A percentile compares a stretch with the other conserved stretches of the same genome.
Evolutionary conservation across 2,888 invertebrate species (phyloP).

Genomic region (Dryobota labecula): DNA sequence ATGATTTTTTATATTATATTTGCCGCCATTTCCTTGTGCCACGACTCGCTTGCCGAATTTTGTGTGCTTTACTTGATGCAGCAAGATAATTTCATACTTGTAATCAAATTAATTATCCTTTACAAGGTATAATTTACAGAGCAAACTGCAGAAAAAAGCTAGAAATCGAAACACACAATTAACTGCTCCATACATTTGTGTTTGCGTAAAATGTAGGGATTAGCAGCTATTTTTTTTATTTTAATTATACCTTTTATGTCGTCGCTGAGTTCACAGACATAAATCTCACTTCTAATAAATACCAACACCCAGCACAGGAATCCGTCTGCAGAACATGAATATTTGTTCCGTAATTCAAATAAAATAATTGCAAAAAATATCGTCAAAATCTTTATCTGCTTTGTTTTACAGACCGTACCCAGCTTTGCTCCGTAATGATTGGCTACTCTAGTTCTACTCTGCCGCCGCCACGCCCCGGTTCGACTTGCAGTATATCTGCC

Average conservation of each 20-base stretch:
- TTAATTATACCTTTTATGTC: neutral
- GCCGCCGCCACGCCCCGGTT: too few species aligned
- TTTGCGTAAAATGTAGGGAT: neutral
- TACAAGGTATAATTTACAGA: neutral
- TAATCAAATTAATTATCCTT: neutral
- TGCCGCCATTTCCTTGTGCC: too few species aligned
- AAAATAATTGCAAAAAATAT: neutral
- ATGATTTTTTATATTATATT: too few species aligned
- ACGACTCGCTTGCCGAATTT: too few species aligned
- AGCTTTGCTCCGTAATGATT: conserved; percentile 40
- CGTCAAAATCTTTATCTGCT: neutral
- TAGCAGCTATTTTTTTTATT: too few species aligned
- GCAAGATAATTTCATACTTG: neutral
- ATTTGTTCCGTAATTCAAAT: neutral
- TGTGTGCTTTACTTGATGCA: too few species aligned
- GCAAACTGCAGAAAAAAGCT: too few species aligned
- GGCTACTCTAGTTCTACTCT: conserved; percentile 44
- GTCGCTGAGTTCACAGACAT: neutral
- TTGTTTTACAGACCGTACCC: conserved; percentile 24
- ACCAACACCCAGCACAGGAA: too few species aligned
- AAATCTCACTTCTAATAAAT: neutral
- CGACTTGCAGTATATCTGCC: conserved; percentile 15
- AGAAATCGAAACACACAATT: neutral
- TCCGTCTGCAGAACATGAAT: neutral
- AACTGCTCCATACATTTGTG: neutral